Conservation (phyloP, 2,888 invertebrate species). For the Dynastes grantii region DNA sequence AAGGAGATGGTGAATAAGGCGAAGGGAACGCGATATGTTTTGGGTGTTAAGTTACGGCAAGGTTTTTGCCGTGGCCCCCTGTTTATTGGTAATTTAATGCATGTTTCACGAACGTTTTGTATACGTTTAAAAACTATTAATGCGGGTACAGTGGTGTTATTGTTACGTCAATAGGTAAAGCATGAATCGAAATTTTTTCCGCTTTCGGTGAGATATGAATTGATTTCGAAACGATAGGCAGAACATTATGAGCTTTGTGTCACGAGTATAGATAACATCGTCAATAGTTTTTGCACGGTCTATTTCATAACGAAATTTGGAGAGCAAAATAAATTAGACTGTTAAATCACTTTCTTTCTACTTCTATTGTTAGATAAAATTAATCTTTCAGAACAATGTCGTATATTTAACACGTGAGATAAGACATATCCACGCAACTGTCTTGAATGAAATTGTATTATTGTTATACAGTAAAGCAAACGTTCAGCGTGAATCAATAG, state of each 20-base stretch:
- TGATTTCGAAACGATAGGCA: background rate
- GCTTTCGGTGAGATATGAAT: background rate
- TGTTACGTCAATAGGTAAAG: background rate
- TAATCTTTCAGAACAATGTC: too few species aligned
- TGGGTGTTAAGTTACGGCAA: conserved; percentile 42
- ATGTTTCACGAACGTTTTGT: conserved; percentile 40
- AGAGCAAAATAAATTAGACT: too few species aligned
- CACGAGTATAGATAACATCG: too few species aligned
- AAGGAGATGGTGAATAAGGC: conserved; percentile 23
- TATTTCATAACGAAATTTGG: too few species aligned
- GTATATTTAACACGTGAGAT: too few species aligned
- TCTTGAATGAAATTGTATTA: too few species aligned
- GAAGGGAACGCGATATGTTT: conserved; percentile 29
- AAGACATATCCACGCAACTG: too few species aligned
- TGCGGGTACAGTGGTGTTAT: background rate
- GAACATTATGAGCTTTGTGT: background rate
- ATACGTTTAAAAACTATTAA: conserved; percentile 40
- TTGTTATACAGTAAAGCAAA: too few species aligned
- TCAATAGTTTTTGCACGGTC: too few species aligned
- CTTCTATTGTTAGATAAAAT: too few species aligned
- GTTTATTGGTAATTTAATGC: conserved; percentile 47
- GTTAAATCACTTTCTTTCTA: too few species aligned
- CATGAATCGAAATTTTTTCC: background rate
- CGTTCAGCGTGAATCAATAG: too few species aligned
- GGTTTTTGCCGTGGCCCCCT: conserved; percentile 23